phyloP scores from a whole-genome alignment of 2,113 vertebrate species.

The Onychostruthus taczanowskii region DNA sequence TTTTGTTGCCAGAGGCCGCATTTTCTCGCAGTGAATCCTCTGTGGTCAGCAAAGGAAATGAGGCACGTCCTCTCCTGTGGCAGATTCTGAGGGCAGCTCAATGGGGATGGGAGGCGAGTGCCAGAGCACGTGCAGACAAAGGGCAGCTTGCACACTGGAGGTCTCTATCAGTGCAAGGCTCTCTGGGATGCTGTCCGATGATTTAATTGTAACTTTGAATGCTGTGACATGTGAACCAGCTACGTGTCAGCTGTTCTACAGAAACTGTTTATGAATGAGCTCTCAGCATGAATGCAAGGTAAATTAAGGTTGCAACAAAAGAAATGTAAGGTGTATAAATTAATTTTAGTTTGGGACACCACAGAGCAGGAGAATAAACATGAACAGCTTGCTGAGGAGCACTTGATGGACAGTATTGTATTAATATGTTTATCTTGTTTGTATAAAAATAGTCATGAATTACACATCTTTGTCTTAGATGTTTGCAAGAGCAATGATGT shows the following conservation, averaged over 20 bases:
- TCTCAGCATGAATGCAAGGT: conserved; percentile 18
- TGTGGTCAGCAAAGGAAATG: neutral
- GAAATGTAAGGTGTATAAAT: conserved; percentile 4
- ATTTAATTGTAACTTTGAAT: conserved; percentile 50
- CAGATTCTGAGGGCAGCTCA: neutral
- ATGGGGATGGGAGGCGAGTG: neutral
- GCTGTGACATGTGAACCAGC: conserved; percentile 47
- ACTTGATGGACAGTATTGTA: neutral
- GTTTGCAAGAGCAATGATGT: neutral
- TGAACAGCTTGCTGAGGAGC: neutral
- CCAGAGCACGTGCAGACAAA: neutral
- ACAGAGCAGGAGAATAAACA: neutral
- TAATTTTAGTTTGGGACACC: neutral
- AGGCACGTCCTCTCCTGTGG: neutral
- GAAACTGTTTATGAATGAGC: conserved; percentile 11
- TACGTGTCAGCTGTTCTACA: neutral
- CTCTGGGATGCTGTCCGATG: neutral
- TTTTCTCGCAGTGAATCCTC: neutral
- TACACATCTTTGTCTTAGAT: neutral
- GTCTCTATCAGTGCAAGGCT: conserved; percentile 4
- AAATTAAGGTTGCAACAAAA: conserved; percentile 15
- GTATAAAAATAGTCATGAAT: neutral
- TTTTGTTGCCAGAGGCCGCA: neutral
- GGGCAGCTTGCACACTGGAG: neutral
- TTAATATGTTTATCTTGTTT: neutral